Evolutionary conservation across 2,113 vertebrate genomes (phyloP), one percentile per base, ranked within the genome.

Genomic region (Paracanthobrama guichenoti): DNA sequence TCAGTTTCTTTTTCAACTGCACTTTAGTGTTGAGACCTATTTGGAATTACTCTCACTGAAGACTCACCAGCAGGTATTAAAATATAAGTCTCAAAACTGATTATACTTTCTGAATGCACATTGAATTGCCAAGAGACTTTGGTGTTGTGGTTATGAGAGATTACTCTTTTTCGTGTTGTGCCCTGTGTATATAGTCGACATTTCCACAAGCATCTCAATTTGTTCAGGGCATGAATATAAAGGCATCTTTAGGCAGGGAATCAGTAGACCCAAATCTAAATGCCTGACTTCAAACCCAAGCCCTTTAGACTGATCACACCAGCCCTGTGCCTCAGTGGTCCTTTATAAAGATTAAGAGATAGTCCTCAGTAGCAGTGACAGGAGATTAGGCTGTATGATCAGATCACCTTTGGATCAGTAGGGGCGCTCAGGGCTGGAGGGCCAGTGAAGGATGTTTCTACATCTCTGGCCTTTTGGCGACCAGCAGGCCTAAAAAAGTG

Each of bases 1-100:
- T 81, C 62, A 82, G 46, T 83, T 87, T 86, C 60, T 84, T 88
- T 83, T 88, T 88, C 55, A 84, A 59, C 78, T 87, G 55, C 84
- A 59, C 73, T 90, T 84, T 85, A 89, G 85, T 84, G 90, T 89
- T 90, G 81, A 91, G 90, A 91, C 89, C 86, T 93, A 89, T 89
- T 88, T 89, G 84, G 85, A 84, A 85, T 90, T 87, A 89, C 90
- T 90, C 91, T 89, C 90, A 89, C 87, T 86, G 87, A 77, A 91
- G 91, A 94, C 93, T 91, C 88, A 90, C 78, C 89, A 91, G 88
- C 86, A 82, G 88, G 57, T 77, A n/a, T 48, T 62, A 55, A 46
- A 74, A 57, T 77, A 83, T 77, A 83, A 75, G 14, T 67, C 64
- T 81, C 10, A 53, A 82, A 80, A 80, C 20, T 86, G 57, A 84